Base-by-base conservation (phyloP, 2,113 vertebrate genomes). In the Origma solitaria region DNA sequence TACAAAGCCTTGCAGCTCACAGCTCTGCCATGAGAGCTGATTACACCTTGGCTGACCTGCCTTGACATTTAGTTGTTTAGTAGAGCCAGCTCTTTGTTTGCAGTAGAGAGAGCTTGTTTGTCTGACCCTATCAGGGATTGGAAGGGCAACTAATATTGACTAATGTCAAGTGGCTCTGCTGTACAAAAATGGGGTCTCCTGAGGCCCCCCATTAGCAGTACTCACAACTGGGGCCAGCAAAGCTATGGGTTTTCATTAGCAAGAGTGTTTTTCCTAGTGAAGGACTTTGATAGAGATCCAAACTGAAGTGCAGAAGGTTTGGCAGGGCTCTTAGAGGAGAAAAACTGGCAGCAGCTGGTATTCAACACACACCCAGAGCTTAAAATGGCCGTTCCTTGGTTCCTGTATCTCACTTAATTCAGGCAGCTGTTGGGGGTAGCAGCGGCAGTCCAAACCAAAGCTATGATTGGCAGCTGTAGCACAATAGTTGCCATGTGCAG, bases 11-110 rank as follows among this genome's bases (percentile, higher is more conserved):
- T 71, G 45, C 38, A 69, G 66, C 61, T 68, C 90, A 45, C 25
- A 45, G 65, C 72, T 68, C 17, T 60, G 90, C 76, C 76, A 50
- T 20, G 49, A 92, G 85, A 92, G 76, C 40, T 53, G 80, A 93
- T 94, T 93, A 60, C 77, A 94, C 75, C 58, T 87, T 96, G 88
- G 85, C 88, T 96, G 95, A 81, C 82, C 90, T 86, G 60, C 49
- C 47, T 86, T 90, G 90, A 90, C 72, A 60, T 92, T 88, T 62
- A 82, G 61, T 71, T 47, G 23, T 75, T 66, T 40, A 78, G 88
- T 49, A 72, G 49, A 88, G 60, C 37, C 90, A 86, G 64, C 5
- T 88, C 37, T 60, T 73, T 84, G 20, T 64, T 86, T 77, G 65
- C 35, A 86, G 40, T 25, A 62, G 50, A 12, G 50, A 70, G 21